Evolutionary conservation across 2,888 invertebrate species (phyloP), one percentile per base, ranked within the genome.

Genomic region (Dicycla oo): DNA sequence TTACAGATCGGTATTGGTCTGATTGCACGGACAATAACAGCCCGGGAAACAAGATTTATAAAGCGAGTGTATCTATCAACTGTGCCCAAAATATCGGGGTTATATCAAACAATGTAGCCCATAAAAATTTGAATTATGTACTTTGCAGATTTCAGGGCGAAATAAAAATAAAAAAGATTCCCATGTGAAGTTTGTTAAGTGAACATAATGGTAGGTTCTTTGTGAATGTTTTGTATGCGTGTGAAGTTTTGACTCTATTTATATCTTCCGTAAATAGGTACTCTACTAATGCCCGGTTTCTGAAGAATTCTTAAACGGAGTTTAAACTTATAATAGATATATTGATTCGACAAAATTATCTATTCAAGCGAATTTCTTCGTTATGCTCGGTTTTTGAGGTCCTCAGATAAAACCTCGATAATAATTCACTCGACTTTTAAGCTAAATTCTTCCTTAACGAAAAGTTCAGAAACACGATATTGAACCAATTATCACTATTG

Each of bases 11-110:
- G 88, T 89, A 91, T 91, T 89, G 91, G 91, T 88, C 88, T 93
- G 92, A 93, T 93, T 93, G 92, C 88, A 85, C 88, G 90, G 92
- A 91, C 91, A 91, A 93, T 91, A 90, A 87, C 87, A 86, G 88
- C 77, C 85, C 84, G 80, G 78, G 83, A 87, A 90, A 88, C 86
- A 78, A 82, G 78, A 88, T 86, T 89, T 87, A 87, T 86, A 85
- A 82, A 85, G 81, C 76, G 82, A 78, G 65, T 76, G 84, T 86
- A 84, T 86, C 81, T 85, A 80, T 85, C 81, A 83, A 82, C 81
- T 74, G 64, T 71, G 64, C 61, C 69, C 71, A 62, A 71, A 75
- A 74, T 78, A 74, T 62, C 65, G 68, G 68, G 51, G 62, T 69
- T 67, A 80, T 76, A 77, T 72, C 73, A 57, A 80, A 80, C 73